Conservation (phyloP, 2,113 vertebrate species). For the Danionella cerebrum region DNA sequence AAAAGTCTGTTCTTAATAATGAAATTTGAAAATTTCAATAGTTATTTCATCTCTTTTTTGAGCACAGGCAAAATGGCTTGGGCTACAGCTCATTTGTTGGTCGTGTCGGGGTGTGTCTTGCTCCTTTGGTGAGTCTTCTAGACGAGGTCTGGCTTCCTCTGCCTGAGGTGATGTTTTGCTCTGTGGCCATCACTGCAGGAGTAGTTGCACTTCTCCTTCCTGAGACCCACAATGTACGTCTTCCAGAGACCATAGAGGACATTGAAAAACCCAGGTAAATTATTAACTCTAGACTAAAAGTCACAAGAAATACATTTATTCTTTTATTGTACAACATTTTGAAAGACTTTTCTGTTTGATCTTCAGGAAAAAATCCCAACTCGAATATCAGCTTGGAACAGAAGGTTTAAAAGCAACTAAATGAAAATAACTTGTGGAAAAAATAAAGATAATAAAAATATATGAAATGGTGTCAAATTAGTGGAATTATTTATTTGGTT, state of each 20-base stretch:
- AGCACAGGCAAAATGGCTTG: slow-evolving; percentile 68
- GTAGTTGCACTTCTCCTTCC: slow-evolving; percentile 61
- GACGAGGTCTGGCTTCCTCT: slow-evolving; percentile 64
- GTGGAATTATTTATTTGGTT: too few relatives aligned
- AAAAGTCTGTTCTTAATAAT: neutral
- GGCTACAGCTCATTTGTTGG: slow-evolving; percentile 61
- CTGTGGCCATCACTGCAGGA: slow-evolving; percentile 52
- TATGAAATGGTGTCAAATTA: too few relatives aligned
- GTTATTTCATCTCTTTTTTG: too few relatives aligned
- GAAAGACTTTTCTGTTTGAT: slow-evolving; percentile 27
- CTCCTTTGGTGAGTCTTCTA: slow-evolving; percentile 66
- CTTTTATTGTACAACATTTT: neutral
- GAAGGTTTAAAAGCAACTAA: neutral
- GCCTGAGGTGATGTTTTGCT: slow-evolving; percentile 61
- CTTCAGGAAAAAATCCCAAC: slow-evolving; percentile 36
- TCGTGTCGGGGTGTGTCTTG: slow-evolving; percentile 65
- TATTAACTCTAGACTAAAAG: neutral
- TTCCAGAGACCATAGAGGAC: slow-evolving; percentile 73
- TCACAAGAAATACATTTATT: too few relatives aligned
- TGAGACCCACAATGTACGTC: slow-evolving; percentile 54
- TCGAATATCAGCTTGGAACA: neutral
- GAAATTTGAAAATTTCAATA: too few relatives aligned
- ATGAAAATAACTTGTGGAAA: neutral
- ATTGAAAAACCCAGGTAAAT: slow-evolving; percentile 61
- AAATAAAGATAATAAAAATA: neutral